phyloP scores from a whole-genome alignment of 2,113 vertebrate species.

The Monopterus albus region DNA sequence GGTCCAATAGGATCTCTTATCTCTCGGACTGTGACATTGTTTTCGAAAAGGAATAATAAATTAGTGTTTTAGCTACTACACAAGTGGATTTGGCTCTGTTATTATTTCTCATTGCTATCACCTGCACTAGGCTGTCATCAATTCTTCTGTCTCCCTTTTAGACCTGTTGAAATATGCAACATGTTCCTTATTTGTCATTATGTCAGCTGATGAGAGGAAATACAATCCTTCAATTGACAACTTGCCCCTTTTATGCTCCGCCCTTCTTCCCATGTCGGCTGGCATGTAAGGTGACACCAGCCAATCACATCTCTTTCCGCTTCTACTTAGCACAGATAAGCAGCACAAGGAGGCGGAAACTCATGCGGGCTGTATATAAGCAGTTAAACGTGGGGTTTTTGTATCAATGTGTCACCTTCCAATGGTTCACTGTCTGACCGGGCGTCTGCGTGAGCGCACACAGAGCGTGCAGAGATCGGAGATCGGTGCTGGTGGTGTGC shows the following conservation, averaged over 20 bases:
- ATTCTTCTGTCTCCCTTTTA: background rate
- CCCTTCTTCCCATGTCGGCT: constrained; percentile 39
- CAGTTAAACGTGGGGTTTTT: constrained; percentile 48
- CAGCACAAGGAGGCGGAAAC: constrained; percentile 62
- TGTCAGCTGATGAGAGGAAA: constrained; percentile 30
- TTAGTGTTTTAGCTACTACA: background rate
- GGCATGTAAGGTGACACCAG: constrained; percentile 55
- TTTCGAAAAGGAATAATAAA: background rate
- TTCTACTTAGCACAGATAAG: constrained; percentile 32
- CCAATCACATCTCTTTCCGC: constrained; percentile 81
- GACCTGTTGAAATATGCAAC: constrained; percentile 43
- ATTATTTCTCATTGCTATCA: background rate
- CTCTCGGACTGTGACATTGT: background rate
- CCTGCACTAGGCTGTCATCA: background rate
- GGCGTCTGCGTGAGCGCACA: constrained; percentile 6
- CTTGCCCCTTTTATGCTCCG: constrained; percentile 35
- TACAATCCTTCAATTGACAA: constrained; percentile 12
- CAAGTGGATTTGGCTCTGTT: background rate
- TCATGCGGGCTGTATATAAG: constrained; percentile 64
- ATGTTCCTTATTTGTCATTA: constrained; percentile 24
- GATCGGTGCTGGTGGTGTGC: constrained; percentile 22
- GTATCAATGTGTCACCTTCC: constrained; percentile 31
- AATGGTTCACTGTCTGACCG: background rate
- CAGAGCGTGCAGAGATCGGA: background rate
- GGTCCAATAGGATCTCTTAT: constrained; percentile 32